phyloP scores from a whole-genome alignment of 2,797 vertebrate species.

The Poecilia gillii region DNA sequence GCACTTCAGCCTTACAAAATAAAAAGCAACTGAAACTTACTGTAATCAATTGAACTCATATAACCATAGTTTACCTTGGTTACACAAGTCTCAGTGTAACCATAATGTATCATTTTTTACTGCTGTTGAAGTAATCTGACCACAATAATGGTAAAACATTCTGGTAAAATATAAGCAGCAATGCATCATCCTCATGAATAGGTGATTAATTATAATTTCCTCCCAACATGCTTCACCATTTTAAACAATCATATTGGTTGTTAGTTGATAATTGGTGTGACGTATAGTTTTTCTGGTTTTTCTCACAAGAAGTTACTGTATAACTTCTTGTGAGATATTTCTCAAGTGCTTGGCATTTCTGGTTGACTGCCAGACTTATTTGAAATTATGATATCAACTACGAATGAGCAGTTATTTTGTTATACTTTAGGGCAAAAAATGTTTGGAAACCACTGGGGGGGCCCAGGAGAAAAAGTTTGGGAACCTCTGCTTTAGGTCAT shows the following conservation, averaged over 20 bases:
- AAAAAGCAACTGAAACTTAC: neutral
- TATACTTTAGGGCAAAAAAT: no score
- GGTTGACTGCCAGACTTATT: neutral
- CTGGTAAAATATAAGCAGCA: neutral
- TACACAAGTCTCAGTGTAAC: neutral
- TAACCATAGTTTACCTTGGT: neutral
- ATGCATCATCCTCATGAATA: neutral
- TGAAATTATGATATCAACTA: neutral
- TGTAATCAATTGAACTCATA: neutral
- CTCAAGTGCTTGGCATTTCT: neutral
- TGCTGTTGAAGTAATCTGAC: neutral
- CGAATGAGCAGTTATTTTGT: neutral
- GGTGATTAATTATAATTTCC: neutral
- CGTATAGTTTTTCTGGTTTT: neutral
- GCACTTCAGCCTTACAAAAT: neutral
- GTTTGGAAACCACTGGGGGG: no score
- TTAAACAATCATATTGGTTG: neutral
- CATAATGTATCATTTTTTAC: neutral
- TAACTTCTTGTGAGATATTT: neutral
- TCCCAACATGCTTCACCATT: neutral
- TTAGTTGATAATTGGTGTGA: neutral
- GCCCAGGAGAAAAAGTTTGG: no score
- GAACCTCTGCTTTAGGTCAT: neutral
- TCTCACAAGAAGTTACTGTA: neutral
- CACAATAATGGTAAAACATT: neutral